phyloP scores from a whole-genome alignment of 2,888 invertebrate species.

The Eutolmus rufibarbis region DNA sequence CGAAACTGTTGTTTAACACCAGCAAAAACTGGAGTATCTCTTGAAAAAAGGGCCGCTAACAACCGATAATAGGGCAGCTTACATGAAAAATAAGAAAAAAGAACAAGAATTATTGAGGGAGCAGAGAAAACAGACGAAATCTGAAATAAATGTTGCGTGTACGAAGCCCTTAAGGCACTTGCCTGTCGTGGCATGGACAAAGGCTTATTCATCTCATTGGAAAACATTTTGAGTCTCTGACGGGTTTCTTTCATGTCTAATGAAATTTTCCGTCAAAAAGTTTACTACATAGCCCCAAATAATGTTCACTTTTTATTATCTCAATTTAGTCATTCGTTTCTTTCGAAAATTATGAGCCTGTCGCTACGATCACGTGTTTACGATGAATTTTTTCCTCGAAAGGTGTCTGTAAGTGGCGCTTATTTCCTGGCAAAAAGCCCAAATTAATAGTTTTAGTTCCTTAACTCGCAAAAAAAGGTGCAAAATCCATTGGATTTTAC shows the following conservation, averaged over 20 bases:
- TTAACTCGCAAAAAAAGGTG: background rate
- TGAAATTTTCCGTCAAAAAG: constrained; percentile 24
- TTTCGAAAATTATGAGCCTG: background rate
- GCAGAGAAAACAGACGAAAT: background rate
- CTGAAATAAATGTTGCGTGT: constrained; percentile 36
- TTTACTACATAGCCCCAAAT: background rate
- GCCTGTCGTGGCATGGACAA: constrained; percentile 6
- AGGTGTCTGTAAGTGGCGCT: constrained; percentile 6
- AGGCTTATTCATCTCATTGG: constrained; percentile 32
- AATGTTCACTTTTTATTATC: constrained; percentile 16
- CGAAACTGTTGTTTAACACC: background rate
- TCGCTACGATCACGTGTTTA: background rate
- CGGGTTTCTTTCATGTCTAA: constrained; percentile 25
- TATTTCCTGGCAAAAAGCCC: background rate
- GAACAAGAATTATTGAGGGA: background rate
- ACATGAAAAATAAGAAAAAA: background rate
- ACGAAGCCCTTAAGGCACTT: background rate
- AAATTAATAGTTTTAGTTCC: background rate
- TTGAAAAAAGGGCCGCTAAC: background rate
- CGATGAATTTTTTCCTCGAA: background rate
- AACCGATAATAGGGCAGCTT: constrained; percentile 2
- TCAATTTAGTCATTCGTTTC: background rate
- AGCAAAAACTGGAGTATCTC: background rate
- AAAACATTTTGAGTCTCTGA: constrained; percentile 16
- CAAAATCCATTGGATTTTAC: background rate